These are phyloP conservation scores for Sebastolobus altivelis DNA, from an alignment of 2,797 vertebrate genomes.

Conservation along the genomic window DNA sequence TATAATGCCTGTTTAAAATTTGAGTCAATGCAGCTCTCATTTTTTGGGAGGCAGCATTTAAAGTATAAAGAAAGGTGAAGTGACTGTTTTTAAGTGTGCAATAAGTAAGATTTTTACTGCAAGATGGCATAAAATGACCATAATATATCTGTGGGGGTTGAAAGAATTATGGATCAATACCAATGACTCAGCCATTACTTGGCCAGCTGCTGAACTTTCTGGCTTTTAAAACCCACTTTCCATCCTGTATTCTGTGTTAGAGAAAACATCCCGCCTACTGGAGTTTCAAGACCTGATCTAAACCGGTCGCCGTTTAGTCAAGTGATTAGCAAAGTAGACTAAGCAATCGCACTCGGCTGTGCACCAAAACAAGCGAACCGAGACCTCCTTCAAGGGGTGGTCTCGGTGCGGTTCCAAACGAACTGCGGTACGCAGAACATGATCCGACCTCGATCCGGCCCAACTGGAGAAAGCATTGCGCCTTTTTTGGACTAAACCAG, in stretches of 20 bases:
- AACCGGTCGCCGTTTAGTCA: constrained; percentile 22
- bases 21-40: constrained; percentile 8
- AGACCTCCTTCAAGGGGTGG: too few relatives aligned
- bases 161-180: constrained; percentile 53
- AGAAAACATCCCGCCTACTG: constrained; percentile 17
- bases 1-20: not conserved
- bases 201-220: constrained; percentile 34
- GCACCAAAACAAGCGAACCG: too few relatives aligned
- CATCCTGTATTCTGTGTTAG: constrained; percentile 18
- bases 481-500: too few relatives aligned
- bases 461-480: too few relatives aligned
- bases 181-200: constrained; percentile 58
- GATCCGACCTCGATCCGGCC: too few relatives aligned
- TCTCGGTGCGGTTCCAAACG: too few relatives aligned
- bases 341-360: too few relatives aligned
- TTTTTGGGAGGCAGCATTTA: constrained; percentile 12
- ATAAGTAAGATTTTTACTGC: constrained; percentile 24
- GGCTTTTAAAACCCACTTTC: constrained; percentile 44
- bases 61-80: constrained; percentile 9
- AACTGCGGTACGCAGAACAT: too few relatives aligned
- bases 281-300: constrained; percentile 17
- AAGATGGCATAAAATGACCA: constrained; percentile 31
- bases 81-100: constrained; percentile 27
- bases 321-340: constrained; percentile 8
- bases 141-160: constrained; percentile 33